phyloP scores from a whole-genome alignment of 2,888 invertebrate species.

The Brenthis daphne region DNA sequence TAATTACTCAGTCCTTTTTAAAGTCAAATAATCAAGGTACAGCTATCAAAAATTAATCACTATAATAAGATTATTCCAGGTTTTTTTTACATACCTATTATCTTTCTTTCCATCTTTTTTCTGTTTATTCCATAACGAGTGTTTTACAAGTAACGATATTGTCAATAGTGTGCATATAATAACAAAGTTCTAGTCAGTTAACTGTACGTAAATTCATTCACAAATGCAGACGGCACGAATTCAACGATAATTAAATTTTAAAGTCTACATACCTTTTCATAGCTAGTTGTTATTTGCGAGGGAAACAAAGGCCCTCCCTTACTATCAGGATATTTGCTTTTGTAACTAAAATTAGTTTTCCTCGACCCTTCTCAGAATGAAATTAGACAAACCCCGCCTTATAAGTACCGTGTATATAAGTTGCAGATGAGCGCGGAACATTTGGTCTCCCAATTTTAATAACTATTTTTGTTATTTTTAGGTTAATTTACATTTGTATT shows the following conservation, averaged over 20 bases:
- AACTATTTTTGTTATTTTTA: background rate
- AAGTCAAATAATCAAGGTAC: too few species aligned
- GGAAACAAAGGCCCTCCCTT: conserved; percentile 49
- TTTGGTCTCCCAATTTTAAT: background rate
- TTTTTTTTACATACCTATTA: too few species aligned
- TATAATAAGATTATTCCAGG: too few species aligned
- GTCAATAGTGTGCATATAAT: background rate
- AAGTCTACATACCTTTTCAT: conserved; percentile 49
- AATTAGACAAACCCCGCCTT: conserved; percentile 57
- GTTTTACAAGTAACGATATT: too few species aligned
- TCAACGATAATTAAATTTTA: conserved; percentile 56
- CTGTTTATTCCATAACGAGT: too few species aligned
- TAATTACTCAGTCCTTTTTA: too few species aligned
- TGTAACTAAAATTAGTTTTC: conserved; percentile 72
- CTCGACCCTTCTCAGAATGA: conserved; percentile 60
- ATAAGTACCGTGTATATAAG: conserved; percentile 18
- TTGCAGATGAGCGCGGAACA: conserved; percentile 7
- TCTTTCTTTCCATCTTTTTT: too few species aligned
- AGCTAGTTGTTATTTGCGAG: conserved; percentile 46
- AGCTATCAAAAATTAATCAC: too few species aligned
- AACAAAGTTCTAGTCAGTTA: background rate
- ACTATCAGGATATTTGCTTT: conserved; percentile 62
- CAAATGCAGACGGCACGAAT: conserved; percentile 23
- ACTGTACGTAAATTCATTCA: conserved; percentile 3
- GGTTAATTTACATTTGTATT: too few species aligned